Conservation (phyloP, 2,113 vertebrate species). For the Myotis brandtii region DNA sequence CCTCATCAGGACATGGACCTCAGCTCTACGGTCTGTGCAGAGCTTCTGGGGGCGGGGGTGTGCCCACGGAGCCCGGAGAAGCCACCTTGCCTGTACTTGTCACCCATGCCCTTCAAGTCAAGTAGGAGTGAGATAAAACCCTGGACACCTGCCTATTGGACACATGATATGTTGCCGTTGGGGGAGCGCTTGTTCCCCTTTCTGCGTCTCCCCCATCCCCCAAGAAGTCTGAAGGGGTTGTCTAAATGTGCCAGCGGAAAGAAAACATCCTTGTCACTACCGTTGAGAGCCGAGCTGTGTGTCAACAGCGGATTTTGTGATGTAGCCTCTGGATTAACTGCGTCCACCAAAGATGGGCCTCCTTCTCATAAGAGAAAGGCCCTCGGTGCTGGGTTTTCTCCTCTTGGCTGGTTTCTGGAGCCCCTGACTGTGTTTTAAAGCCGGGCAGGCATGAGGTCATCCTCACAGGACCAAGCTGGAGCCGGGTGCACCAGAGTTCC, state of each 20-base stretch:
- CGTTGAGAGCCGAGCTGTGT: neutral
- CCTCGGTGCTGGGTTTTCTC: neutral
- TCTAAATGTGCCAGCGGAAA: neutral
- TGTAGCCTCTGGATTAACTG: neutral
- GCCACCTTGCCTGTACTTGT: neutral
- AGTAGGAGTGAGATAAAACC: neutral
- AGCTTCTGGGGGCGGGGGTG: neutral
- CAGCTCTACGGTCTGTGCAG: neutral
- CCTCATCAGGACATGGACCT: neutral
- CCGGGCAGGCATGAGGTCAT: neutral
- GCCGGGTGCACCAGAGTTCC: rapidly evolving
- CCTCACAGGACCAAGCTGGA: neutral
- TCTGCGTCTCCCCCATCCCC: neutral
- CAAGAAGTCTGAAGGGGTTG: neutral
- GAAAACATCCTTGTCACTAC: neutral
- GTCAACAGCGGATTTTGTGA: neutral
- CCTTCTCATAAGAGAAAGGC: neutral
- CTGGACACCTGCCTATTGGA: neutral
- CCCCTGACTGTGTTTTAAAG: neutral
- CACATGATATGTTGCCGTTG: too few species aligned
- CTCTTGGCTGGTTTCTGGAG: neutral
- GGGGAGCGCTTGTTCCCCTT: neutral
- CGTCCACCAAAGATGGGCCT: neutral
- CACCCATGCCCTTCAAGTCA: neutral
- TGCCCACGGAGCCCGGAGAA: neutral